Base-by-base conservation (phyloP, 2,888 invertebrate species). In the Meloe dianella region DNA sequence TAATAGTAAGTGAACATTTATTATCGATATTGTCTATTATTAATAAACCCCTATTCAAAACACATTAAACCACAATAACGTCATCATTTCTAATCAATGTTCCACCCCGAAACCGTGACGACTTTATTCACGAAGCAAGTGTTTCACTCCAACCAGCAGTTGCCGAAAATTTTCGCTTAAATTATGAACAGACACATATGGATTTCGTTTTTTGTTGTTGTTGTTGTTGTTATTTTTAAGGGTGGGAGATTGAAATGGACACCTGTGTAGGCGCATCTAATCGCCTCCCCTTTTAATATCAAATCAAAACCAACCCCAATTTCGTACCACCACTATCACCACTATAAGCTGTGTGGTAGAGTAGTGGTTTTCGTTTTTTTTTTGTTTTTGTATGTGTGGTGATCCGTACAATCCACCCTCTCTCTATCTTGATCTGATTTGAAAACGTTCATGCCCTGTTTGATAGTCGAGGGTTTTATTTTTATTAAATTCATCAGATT, bases 181-280 rank as follows among this genome's bases (percentile, higher is more conserved):
- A 24, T 24, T n/a, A 29, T 29, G 22, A 8, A 57, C 20, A 20
- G 20, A 17, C 29, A 57, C 57, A 29, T 41, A 41, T 41, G 17
- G 17, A 41, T 41, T 41, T 38, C 14, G 38, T 38, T 12, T 38
- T 38, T 5, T 12, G n/a, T n/a, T 22, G 24, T 22, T 20, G 24
- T 54, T 22, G 24, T 54, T 10, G 24, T 54, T 54, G 54, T 54
- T 54, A 20, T 54, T 54, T 22, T 24, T 3, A 8, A 57, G 51
- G 61, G 29, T 24, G 30, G 29, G 61, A 17, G 57, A 22, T 38
- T n/a, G 32, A 54, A 47, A 65, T 66, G 60, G 68, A 73, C 77
- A 78, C 77, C 77, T 78, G 77, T 78, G 41, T 61, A 65, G 65
- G 72, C 77, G 74, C 69, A 68, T 63, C 77, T 64, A 78, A 78